Base-by-base conservation (phyloP, 1,140 invertebrate species). In the Melanaphis sacchari region DNA sequence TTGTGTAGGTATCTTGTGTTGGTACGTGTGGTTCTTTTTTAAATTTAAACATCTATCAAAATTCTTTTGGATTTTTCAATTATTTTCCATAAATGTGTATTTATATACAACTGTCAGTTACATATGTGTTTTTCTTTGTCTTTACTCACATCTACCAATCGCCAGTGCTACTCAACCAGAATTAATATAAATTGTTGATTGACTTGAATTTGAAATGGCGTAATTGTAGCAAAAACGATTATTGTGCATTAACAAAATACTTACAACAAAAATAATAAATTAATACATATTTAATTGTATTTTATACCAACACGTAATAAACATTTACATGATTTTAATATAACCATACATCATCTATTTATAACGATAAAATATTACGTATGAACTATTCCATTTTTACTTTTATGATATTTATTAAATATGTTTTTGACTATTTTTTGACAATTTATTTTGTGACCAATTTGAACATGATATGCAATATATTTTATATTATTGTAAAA, bases 11-110 rank as follows among this genome's bases (percentile, higher is more conserved):
- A 66, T 66, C n/a, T 66, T 66, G 59, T 66, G 31, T n/a, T n/a
- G 2, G n/a, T 31, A 9, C 31, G 26, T 59, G 59, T 6, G 59
- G 52, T n/a, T 76, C n/a, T 76, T 76, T 66, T 66, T 31, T n/a
- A n/a, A n/a, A n/a, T 31, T 43, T 21, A 31, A 43, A n/a, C 84
- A 41, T 43, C 41, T 18, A 46, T 46, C 46, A 31, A 43, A 85
- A 85, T 85, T 84, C 38, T 84, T 85, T 46, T 43, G 38, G 15
- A 46, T 85, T 85, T 85, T 85, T 22, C 24, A 85, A 85, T 85
- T 85, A 26, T 43, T 85, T 85, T 85, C 31, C 84, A 21, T 3
- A 15, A 43, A 85, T n/a, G 31, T 26, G 41, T 85, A n/a, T 26
- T 41, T 41, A 22, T 41, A 22, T 76, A n/a, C 15, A 85, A 8